A percentile compares a stretch with the other conserved stretches of the same genome.
phyloP scores from a whole-genome alignment of 2,113 vertebrate species.

The Ailuropoda melanoleuca region DNA sequence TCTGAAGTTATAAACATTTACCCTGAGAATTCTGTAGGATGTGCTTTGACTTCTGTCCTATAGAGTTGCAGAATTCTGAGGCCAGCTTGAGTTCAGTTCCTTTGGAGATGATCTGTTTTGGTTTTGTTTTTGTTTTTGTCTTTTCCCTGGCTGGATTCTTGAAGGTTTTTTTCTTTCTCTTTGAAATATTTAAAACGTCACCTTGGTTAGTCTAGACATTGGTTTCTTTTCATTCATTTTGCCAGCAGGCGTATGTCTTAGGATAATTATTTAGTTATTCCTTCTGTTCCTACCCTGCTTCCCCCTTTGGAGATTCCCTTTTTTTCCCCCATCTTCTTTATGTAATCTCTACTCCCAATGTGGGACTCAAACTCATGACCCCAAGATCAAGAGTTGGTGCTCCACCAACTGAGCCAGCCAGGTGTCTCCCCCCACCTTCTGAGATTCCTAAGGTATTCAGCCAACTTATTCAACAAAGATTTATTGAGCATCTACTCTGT shows the following conservation, averaged over 20 bases:
- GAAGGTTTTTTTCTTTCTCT: constrained; percentile 27
- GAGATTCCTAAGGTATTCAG: background rate
- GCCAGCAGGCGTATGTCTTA: background rate
- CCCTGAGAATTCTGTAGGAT: background rate
- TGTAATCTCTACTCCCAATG: background rate
- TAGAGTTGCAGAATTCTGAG: background rate
- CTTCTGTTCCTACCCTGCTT: background rate
- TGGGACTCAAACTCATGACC: background rate
- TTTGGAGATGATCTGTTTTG: background rate
- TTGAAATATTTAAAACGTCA: background rate
- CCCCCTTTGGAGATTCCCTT: background rate
- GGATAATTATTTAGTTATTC: constrained; percentile 26
- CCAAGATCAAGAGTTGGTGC: background rate
- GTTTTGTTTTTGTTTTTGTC: background rate
- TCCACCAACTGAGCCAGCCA: background rate
- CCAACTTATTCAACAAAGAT: constrained; percentile 16
- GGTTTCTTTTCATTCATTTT: constrained; percentile 37
- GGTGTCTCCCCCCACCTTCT: background rate
- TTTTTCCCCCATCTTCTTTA: background rate
- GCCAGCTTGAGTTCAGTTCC: constrained; percentile 38
- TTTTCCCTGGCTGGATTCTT: background rate
- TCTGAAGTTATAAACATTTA: background rate
- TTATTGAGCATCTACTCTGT: background rate
- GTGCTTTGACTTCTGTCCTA: background rate
- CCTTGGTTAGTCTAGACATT: background rate